Evolutionary conservation across 2,113 vertebrate species (phyloP).

Genomic region (Diglossa brunneiventris): DNA sequence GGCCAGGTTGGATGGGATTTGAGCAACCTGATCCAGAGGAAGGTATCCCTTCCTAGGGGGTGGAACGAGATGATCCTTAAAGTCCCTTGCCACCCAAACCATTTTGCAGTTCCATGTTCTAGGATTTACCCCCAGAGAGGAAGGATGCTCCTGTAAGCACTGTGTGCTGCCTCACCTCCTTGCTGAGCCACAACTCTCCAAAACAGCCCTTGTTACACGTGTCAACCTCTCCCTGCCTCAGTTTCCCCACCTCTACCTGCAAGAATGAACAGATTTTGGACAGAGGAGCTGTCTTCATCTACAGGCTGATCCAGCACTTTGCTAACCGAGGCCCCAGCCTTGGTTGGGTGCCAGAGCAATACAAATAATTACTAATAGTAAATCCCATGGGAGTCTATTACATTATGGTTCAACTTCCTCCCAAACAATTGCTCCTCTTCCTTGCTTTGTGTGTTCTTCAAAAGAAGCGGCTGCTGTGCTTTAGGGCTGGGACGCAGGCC

Average conservation of each 20-base stretch:
- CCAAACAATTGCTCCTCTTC: conserved; percentile 67
- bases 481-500: conserved; percentile 33
- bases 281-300: neutral
- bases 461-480: conserved; percentile 60
- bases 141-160: neutral
- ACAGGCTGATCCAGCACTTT: neutral
- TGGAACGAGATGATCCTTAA: fast-evolving
- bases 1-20: neutral
- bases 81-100: neutral
- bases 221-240: neutral
- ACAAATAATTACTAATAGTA: conserved; percentile 63
- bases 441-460: conserved; percentile 66
- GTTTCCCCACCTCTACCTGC: neutral
- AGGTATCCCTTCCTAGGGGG: neutral
- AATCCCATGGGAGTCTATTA: conserved; percentile 24
- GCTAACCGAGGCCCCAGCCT: neutral
- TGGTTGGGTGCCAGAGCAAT: conserved; percentile 48
- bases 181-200: neutral
- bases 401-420: conserved; percentile 52
- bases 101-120: neutral
- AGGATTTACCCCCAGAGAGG: neutral
- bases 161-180: neutral
- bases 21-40: neutral
- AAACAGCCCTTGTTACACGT: neutral
- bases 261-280: neutral